Conservation (phyloP, 2,797 vertebrate genomes). For the Pantherophis vulpinus region DNA sequence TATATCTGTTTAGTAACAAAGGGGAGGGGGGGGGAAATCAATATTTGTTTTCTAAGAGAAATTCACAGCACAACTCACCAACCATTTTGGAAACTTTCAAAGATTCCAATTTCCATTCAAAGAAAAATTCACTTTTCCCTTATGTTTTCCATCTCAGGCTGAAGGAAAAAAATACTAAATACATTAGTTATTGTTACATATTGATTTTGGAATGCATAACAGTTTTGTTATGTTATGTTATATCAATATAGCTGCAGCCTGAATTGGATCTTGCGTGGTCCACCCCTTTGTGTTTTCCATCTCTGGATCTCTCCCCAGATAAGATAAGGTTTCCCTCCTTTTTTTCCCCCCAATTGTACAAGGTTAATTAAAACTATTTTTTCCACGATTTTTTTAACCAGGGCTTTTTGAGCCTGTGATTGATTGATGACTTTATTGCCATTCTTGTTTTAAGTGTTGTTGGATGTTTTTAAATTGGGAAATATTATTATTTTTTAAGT, state of each 20-base stretch:
- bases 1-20: not conserved
- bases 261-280: not conserved
- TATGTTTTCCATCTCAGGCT: not conserved
- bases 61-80: not conserved
- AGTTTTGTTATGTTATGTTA: not conserved
- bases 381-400: not conserved
- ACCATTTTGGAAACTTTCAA: not conserved
- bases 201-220: not conserved
- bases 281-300: not conserved
- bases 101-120: not conserved
- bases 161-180: not conserved
- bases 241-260: not conserved
- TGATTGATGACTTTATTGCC: not conserved
- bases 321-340: not conserved
- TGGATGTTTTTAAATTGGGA: not conserved
- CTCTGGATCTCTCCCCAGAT: not conserved
- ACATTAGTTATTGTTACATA: not conserved
- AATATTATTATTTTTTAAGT: not conserved
- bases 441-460: not conserved
- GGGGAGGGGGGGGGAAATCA: not conserved
- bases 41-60: not conserved
- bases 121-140: not conserved
- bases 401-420: not conserved
- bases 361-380: not conserved
- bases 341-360: not conserved